Evolutionary conservation across 2,113 vertebrate species (phyloP).

Genomic region (Bombycilla garrulus): DNA sequence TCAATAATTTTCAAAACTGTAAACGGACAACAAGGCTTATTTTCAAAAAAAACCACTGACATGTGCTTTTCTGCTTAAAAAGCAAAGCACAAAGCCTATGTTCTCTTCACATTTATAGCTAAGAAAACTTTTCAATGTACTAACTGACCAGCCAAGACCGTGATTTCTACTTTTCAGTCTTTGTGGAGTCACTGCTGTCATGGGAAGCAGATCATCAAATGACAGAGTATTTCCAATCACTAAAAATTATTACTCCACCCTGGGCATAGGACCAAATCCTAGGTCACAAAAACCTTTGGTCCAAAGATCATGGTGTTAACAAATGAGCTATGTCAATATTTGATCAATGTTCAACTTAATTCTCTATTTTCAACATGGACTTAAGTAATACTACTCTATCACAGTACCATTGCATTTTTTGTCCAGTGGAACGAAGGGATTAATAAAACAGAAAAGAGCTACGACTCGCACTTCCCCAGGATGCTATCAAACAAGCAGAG

Average conservation of each 20-base stretch:
- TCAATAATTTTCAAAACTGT: background rate
- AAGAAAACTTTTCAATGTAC: background rate
- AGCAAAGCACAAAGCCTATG: background rate
- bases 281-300: slow-evolving; percentile 2
- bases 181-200: background rate
- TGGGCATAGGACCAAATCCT: background rate
- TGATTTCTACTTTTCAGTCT: background rate
- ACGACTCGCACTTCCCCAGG: background rate
- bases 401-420: background rate
- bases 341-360: background rate
- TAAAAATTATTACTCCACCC: background rate
- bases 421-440: background rate
- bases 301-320: background rate
- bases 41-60: background rate
- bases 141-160: background rate
- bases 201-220: background rate
- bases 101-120: background rate
- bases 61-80: background rate
- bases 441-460: background rate
- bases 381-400: background rate
- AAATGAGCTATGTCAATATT: background rate
- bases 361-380: background rate
- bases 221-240: background rate
- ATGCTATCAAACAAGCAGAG: background rate
- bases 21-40: background rate